A percentile compares a stretch with the other conserved stretches of the same genome.
Evolutionary conservation across 2,888 invertebrate genomes (phyloP).

Genomic region (Chorisops tibialis): DNA sequence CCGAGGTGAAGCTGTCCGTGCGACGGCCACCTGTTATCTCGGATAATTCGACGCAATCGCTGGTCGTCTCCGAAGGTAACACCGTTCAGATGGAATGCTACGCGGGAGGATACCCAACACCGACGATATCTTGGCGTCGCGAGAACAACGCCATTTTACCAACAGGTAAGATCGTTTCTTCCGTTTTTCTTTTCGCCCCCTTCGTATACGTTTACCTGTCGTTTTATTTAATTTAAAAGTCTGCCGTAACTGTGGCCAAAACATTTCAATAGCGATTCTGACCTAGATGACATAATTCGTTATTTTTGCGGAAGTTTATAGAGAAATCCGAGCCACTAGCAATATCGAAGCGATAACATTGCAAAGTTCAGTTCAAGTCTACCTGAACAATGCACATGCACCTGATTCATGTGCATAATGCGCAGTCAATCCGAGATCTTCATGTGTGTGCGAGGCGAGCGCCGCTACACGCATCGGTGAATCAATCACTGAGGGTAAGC

Average conservation of each 20-base stretch:
- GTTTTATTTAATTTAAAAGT: too few species aligned
- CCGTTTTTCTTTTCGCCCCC: neutral
- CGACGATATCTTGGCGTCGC: slow-evolving; percentile 84
- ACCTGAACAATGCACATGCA: too few species aligned
- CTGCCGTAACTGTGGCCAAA: neutral
- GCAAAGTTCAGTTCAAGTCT: too few species aligned
- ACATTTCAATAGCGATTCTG: slow-evolving; percentile 2
- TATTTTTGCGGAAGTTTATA: slow-evolving; percentile 17
- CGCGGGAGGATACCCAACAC: slow-evolving; percentile 80
- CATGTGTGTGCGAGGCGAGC: too few species aligned
- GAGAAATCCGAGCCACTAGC: neutral
- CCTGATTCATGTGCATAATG: too few species aligned
- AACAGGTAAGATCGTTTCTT: slow-evolving; percentile 60
- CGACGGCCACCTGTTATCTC: slow-evolving; percentile 88
- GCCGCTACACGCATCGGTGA: too few species aligned
- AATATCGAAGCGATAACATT: too few species aligned
- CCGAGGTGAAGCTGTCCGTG: slow-evolving; percentile 81
- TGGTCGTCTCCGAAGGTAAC: slow-evolving; percentile 52
- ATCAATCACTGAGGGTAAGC: too few species aligned
- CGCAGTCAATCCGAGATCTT: too few species aligned
- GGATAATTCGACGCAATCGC: slow-evolving; percentile 85
- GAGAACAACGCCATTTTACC: slow-evolving; percentile 91
- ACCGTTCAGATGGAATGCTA: slow-evolving; percentile 81
- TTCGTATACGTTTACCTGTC: too few species aligned
- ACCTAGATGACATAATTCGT: slow-evolving; percentile 12